A percentile compares a stretch with the other conserved stretches of the same genome.
Evolutionary conservation across 2,797 vertebrate genomes (phyloP).

Genomic region (Hydrolagus colliei): DNA sequence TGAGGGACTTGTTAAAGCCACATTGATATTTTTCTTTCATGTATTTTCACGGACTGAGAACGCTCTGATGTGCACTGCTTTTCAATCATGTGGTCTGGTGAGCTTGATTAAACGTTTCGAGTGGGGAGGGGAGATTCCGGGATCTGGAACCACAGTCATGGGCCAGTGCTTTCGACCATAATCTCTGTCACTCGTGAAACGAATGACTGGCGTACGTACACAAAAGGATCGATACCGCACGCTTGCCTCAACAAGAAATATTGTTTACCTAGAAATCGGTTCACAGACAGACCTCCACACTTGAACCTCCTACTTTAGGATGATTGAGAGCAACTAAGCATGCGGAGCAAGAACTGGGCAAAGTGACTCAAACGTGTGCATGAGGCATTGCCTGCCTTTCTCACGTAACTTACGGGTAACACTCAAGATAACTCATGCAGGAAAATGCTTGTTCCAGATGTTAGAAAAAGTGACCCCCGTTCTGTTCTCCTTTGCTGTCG

Average conservation of each 20-base stretch:
- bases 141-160: background rate
- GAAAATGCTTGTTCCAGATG: background rate
- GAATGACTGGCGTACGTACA: background rate
- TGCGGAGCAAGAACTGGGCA: background rate
- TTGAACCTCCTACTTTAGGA: background rate
- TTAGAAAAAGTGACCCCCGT: background rate
- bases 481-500: background rate
- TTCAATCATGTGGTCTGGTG: background rate
- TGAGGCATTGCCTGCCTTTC: background rate
- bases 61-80: background rate
- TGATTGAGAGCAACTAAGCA: background rate
- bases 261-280: background rate
- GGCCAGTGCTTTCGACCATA: background rate
- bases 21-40: background rate
- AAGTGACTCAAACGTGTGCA: background rate
- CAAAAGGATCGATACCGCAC: background rate
- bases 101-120: background rate
- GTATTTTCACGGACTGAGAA: background rate
- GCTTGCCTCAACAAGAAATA: background rate
- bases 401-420: background rate
- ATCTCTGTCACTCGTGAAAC: background rate
- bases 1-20: background rate
- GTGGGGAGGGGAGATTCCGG: background rate
- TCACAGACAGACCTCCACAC: background rate
- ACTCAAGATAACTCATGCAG: background rate